A percentile compares a stretch with the other conserved stretches of the same genome.
These are phyloP conservation scores for Rhingia rostrata DNA, from an alignment of 2,888 invertebrate genomes.

Conservation along the genomic window DNA sequence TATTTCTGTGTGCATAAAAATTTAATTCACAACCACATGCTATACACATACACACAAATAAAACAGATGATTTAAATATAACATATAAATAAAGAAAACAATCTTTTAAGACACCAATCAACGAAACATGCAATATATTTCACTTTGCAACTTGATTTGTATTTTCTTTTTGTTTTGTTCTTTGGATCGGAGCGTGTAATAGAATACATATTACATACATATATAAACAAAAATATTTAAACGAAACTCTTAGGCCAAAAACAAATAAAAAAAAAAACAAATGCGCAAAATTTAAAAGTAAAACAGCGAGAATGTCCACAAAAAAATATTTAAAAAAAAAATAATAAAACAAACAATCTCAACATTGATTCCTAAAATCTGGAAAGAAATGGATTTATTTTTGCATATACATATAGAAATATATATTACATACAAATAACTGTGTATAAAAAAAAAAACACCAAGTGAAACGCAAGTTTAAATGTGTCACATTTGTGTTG, in stretches of 20 bases:
- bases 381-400: conserved; percentile 73
- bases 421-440: conserved; percentile 54
- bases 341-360: conserved; percentile 52
- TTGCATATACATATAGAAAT: conserved; percentile 61
- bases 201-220: conserved; percentile 7
- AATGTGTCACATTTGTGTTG: conserved; percentile 56
- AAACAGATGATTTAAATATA: neutral
- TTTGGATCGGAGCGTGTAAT: conserved; percentile 37
- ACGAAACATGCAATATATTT: conserved; percentile 37
- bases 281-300: conserved; percentile 25
- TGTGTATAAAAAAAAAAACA: conserved; percentile 52
- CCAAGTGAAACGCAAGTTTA: conserved; percentile 49
- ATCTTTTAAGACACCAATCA: conserved; percentile 35
- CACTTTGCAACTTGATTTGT: conserved; percentile 22
- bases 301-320: conserved; percentile 64
- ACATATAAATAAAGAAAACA: neutral
- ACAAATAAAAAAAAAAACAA: conserved; percentile 13
- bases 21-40: conserved; percentile 45
- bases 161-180: neutral
- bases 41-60: conserved; percentile 14
- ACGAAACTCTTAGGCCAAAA: conserved; percentile 56
- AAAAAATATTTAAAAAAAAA: neutral
- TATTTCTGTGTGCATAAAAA: conserved; percentile 41
- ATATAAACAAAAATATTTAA: neutral
- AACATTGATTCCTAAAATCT: conserved; percentile 72